Percentiles rank a stretch among this genome's conserved stretches.
Evolutionary conservation across 2,113 vertebrate genomes (phyloP).

Genomic region (Barnardius zonarius): DNA sequence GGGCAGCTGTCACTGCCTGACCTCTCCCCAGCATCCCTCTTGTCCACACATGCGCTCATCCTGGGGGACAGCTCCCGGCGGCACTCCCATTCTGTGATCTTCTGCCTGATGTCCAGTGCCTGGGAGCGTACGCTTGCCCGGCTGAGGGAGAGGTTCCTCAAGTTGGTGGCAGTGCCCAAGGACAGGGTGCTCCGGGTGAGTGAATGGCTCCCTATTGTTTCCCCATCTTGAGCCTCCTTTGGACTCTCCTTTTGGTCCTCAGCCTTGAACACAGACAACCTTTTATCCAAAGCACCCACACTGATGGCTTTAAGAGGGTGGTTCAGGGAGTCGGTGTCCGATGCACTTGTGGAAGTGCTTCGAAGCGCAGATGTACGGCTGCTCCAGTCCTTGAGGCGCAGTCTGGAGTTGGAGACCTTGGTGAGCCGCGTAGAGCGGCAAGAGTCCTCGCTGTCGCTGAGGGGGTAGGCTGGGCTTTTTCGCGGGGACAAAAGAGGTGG

Average conservation of each 20-base stretch:
- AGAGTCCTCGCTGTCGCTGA: slow-evolving; percentile 84
- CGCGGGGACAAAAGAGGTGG: slow-evolving; percentile 81
- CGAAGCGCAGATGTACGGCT: slow-evolving; percentile 65
- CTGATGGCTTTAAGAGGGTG: slow-evolving; percentile 83
- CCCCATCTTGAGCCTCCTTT: slow-evolving; percentile 64
- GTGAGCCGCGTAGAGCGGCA: slow-evolving; percentile 74
- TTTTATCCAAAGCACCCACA: slow-evolving; percentile 86
- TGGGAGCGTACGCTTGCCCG: slow-evolving; percentile 76
- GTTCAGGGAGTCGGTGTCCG: slow-evolving; percentile 69
- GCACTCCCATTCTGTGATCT: slow-evolving; percentile 98
- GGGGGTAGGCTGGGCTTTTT: slow-evolving; percentile 77
- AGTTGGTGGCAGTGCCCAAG: slow-evolving; percentile 73
- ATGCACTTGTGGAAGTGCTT: slow-evolving; percentile 68
- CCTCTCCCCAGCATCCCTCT: slow-evolving; percentile 81
- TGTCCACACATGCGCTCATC: slow-evolving; percentile 85
- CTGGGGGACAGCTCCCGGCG: slow-evolving; percentile 83
- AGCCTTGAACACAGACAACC: slow-evolving; percentile 81
- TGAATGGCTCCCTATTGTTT: slow-evolving; percentile 71
- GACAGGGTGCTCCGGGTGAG: slow-evolving; percentile 83
- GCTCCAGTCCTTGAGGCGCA: slow-evolving; percentile 80
- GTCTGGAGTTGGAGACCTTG: slow-evolving; percentile 74
- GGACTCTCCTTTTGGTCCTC: slow-evolving; percentile 74
- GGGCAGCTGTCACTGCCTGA: slow-evolving; percentile 88
- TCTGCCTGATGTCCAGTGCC: slow-evolving; percentile 85
- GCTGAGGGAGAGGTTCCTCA: slow-evolving; percentile 80